Percentiles rank a stretch among this genome's conserved stretches.
Evolutionary conservation across 2,113 vertebrate species (phyloP).

Genomic region (Gorsachius goisagi): DNA sequence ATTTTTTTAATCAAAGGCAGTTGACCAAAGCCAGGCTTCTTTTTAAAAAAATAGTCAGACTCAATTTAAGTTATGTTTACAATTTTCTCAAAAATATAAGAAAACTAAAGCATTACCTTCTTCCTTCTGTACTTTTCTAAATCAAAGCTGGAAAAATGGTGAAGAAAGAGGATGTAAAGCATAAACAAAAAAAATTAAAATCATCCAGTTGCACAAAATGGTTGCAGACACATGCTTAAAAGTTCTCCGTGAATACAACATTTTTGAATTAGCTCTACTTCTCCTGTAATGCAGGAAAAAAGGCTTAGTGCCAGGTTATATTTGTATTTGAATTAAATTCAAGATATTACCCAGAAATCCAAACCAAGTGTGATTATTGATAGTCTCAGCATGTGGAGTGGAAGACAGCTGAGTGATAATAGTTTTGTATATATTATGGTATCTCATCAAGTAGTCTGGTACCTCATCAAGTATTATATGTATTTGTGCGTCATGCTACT

Average conservation of each 20-base stretch:
- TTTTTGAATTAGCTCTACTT: neutral
- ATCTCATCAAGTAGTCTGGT: neutral
- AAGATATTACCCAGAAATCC: neutral
- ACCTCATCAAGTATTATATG: conserved; percentile 10
- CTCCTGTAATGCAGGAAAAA: neutral
- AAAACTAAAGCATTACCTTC: neutral
- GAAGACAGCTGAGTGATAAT: conserved; percentile 2
- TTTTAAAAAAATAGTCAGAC: neutral
- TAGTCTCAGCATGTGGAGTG: neutral
- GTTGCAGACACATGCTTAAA: neutral
- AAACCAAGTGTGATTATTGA: conserved; percentile 16
- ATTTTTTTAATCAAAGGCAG: neutral
- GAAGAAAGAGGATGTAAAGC: neutral
- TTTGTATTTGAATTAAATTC: neutral
- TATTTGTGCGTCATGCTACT: neutral
- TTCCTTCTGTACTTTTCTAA: neutral
- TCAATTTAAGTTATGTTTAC: neutral
- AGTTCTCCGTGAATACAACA: neutral
- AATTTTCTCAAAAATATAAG: neutral
- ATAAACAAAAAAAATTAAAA: neutral
- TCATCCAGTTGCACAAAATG: neutral
- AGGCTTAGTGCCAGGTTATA: neutral
- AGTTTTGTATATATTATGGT: neutral
- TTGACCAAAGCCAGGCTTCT: neutral
- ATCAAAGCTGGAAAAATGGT: neutral